Conservation (phyloP, 2,113 vertebrate genomes). For the Piprites chloris region DNA sequence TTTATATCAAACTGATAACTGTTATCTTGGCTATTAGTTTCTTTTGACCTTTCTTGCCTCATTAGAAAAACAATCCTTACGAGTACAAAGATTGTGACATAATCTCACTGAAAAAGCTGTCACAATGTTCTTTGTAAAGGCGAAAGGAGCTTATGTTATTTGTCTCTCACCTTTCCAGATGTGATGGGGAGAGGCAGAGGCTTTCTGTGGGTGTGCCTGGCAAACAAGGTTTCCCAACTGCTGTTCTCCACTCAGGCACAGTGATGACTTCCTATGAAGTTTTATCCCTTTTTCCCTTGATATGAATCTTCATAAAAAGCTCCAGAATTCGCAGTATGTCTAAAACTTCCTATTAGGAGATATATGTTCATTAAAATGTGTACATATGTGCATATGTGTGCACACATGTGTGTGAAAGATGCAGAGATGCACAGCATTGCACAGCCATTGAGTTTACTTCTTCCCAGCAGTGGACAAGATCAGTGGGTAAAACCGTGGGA, state of each 20-base stretch:
- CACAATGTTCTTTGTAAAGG: slow-evolving; percentile 12
- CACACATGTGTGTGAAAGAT: neutral
- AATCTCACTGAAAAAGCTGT: neutral
- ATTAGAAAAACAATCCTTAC: neutral
- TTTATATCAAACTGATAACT: neutral
- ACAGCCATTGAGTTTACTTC: neutral
- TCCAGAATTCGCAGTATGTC: neutral
- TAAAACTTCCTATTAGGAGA: neutral
- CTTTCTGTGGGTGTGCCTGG: neutral
- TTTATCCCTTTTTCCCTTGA: neutral
- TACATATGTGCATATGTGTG: neutral
- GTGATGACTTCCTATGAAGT: neutral
- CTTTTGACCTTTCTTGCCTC: slow-evolving; percentile 1
- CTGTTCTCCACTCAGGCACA: neutral
- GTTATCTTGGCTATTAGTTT: slow-evolving; percentile 30
- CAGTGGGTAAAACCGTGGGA: neutral
- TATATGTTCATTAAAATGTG: neutral
- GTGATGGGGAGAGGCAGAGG: neutral
- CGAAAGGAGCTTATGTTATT: neutral
- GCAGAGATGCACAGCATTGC: neutral
- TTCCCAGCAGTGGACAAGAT: neutral
- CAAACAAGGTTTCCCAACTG: neutral
- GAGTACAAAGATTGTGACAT: slow-evolving; percentile 36
- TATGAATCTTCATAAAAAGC: neutral
- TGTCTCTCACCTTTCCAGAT: neutral